phyloP scores from a whole-genome alignment of 1,140 invertebrate genomes.

The Antheraea mylitta region DNA sequence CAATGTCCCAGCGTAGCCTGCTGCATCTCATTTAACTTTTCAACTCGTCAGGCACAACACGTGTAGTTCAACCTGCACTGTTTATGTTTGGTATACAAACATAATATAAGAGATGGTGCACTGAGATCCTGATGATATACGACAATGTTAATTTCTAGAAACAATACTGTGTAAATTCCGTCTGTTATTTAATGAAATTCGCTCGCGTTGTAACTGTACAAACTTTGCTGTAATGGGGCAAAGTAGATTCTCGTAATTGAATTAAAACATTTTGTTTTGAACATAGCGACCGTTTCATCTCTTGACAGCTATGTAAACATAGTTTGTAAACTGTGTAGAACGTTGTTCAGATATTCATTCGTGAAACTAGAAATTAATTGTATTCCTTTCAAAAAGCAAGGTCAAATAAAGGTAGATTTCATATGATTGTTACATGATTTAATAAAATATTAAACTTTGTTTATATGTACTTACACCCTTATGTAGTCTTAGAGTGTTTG shows the following conservation, averaged over 20 bases:
- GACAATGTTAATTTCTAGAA: neutral
- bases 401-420: too few species aligned
- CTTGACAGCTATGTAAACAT: too few species aligned
- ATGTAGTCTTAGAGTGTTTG: neutral
- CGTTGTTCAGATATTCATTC: too few species aligned
- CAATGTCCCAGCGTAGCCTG: slow-evolving; percentile 32
- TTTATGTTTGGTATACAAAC: slow-evolving; percentile 27
- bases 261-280: too few species aligned
- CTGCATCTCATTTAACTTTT: slow-evolving; percentile 31
- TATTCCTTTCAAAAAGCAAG: too few species aligned
- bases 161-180: neutral
- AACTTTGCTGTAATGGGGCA: neutral
- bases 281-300: too few species aligned
- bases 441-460: neutral
- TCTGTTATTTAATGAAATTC: neutral
- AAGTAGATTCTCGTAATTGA: neutral
- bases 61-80: slow-evolving; percentile 9
- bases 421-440: neutral
- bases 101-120: slow-evolving; percentile 15
- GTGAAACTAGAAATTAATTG: too few species aligned
- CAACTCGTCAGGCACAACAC: slow-evolving; percentile 19
- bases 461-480: neutral
- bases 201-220: neutral
- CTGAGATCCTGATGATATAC: slow-evolving; percentile 11
- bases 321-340: too few species aligned